phyloP scores from a whole-genome alignment of 1,140 invertebrate species.

The Luehdorfia chinensis region DNA sequence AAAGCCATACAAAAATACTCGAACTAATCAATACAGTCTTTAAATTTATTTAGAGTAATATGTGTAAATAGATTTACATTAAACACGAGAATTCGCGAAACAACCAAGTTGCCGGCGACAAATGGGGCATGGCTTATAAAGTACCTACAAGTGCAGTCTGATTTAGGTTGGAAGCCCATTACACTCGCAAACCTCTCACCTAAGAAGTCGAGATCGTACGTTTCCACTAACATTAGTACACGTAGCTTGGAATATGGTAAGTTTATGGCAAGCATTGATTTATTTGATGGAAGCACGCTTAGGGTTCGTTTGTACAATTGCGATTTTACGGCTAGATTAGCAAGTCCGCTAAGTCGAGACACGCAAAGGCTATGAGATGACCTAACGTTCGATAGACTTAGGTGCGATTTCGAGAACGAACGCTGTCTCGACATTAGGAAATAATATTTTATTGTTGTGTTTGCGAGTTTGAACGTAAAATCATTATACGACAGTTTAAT shows the following conservation, averaged over 20 bases:
- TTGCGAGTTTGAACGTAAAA: background rate
- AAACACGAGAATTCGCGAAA: too few species aligned
- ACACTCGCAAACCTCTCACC: too few species aligned
- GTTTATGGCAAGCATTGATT: conserved; percentile 13
- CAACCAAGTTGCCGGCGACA: too few species aligned
- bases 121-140: too few species aligned
- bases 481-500: too few species aligned
- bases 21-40: too few species aligned
- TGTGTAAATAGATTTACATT: too few species aligned
- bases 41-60: too few species aligned
- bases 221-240: conserved; percentile 7
- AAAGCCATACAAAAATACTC: too few species aligned
- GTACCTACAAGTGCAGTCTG: too few species aligned
- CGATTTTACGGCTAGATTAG: conserved; percentile 12
- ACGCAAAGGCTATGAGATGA: conserved; percentile 13
- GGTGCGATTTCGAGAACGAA: conserved; percentile 10
- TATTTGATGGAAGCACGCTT: conserved; percentile 16
- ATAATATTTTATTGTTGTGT: conserved; percentile 8
- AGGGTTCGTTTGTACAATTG: conserved; percentile 15
- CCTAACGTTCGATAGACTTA: conserved; percentile 10
- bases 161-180: too few species aligned
- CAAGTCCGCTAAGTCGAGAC: conserved; percentile 12
- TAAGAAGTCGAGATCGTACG: background rate
- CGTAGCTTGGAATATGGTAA: conserved; percentile 10
- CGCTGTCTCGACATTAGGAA: background rate